These are phyloP conservation scores for Acipenser oxyrinchus DNA, from an alignment of 2,797 vertebrate species.

Conservation along the genomic window DNA sequence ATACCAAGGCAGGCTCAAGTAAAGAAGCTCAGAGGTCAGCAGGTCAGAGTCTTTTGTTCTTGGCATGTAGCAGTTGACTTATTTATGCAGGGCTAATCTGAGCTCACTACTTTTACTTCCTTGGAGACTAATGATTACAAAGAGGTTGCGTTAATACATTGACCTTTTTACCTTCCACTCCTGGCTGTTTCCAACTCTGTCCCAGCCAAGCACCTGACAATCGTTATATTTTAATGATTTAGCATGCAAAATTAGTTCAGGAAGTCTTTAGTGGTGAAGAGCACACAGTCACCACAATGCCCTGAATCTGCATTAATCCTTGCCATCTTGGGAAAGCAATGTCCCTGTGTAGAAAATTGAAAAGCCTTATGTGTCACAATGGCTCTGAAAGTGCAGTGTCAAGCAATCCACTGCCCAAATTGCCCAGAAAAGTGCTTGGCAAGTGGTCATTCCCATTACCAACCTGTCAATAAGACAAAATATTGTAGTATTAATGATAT, in stretches of 20 bases:
- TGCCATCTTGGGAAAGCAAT: not conserved
- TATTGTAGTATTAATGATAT: too few relatives aligned
- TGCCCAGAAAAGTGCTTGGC: too few relatives aligned
- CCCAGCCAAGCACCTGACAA: not conserved
- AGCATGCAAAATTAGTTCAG: not conserved
- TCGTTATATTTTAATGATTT: not conserved
- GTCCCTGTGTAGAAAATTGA: too few relatives aligned
- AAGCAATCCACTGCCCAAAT: too few relatives aligned
- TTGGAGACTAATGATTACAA: not conserved
- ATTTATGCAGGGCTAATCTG: not conserved
- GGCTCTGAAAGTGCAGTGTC: too few relatives aligned
- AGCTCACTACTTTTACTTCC: not conserved
- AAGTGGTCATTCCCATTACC: too few relatives aligned
- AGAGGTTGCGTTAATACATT: not conserved
- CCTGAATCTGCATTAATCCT: not conserved
- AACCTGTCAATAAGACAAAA: too few relatives aligned
- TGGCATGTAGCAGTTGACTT: not conserved
- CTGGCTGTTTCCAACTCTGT: not conserved
- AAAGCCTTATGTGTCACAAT: too few relatives aligned
- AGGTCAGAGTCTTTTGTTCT: not conserved
- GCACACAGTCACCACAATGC: not conserved
- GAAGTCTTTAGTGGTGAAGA: not conserved
- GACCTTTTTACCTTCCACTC: not conserved
- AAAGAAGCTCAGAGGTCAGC: not conserved
- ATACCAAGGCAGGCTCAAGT: conserved; percentile 1